Evolutionary conservation across 1,140 invertebrate species (phyloP).

Genomic region (Drosophila suzukii): DNA sequence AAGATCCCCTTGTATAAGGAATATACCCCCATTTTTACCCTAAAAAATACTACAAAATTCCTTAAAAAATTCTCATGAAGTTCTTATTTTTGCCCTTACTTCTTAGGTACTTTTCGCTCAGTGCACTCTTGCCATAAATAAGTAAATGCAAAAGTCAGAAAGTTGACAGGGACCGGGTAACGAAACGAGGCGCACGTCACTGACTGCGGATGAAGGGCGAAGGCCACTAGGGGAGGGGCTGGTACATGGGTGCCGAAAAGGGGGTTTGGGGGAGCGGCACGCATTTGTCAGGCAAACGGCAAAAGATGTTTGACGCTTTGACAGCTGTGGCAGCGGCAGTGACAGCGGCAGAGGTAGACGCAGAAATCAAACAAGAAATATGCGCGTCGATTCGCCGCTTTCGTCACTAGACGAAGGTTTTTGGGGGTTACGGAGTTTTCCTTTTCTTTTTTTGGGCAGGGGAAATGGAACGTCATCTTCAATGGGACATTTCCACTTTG

Average conservation of each 20-base stretch:
- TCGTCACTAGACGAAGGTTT: conserved; percentile 21
- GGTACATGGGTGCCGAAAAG: background rate
- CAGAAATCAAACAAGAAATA: conserved; percentile 63
- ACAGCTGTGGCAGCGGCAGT: conserved; percentile 64
- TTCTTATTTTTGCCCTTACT: no score
- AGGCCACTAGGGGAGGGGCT: conserved; percentile 9
- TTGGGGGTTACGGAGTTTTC: background rate
- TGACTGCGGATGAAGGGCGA: conserved; percentile 38
- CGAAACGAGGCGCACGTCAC: conserved; percentile 37
- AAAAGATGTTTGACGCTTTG: conserved; percentile 75
- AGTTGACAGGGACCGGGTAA: conserved; percentile 46
- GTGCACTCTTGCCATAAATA: conserved; percentile 61
- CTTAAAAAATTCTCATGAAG: no score
- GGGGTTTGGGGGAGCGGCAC: conserved; percentile 5
- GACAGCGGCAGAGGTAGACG: conserved; percentile 31
- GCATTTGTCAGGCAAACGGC: conserved; percentile 68
- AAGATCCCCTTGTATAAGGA: no score
- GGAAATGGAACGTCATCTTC: conserved; percentile 64
- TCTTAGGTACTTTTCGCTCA: background rate
- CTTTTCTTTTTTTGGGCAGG: background rate
- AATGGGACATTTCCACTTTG: conserved; percentile 79
- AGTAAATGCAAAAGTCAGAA: conserved; percentile 78
- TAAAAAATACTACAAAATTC: no score
- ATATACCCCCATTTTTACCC: no score
- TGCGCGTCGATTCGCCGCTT: conserved; percentile 52